A percentile compares a stretch with the other conserved stretches of the same genome.
These are phyloP conservation scores for Myiozetetes cayanensis DNA, from an alignment of 2,113 vertebrate genomes.

Conservation along the genomic window DNA sequence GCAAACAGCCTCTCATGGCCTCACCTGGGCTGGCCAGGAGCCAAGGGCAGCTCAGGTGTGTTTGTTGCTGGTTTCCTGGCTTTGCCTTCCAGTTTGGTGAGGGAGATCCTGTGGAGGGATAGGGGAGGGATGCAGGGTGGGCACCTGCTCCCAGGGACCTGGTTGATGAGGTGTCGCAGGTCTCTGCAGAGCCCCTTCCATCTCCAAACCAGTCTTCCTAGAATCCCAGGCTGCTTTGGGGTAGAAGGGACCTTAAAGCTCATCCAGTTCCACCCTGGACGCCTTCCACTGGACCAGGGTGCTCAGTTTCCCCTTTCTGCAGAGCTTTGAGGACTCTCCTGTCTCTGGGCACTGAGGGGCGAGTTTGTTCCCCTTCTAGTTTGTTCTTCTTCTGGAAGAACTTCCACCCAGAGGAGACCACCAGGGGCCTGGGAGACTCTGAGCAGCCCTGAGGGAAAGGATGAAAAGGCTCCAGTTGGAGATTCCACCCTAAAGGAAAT, in stretches of 20 bases:
- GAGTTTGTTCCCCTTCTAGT: background rate
- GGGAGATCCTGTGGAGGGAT: background rate
- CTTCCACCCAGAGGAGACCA: background rate
- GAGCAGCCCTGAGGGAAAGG: background rate
- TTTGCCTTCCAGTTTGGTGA: background rate
- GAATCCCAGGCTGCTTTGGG: background rate
- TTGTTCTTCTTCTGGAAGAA: background rate
- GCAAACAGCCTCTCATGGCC: background rate
- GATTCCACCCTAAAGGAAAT: background rate
- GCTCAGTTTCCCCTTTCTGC: background rate
- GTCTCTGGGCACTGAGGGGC: background rate
- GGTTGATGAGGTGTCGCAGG: accelerated
- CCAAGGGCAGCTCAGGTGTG: background rate
- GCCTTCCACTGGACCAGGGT: background rate
- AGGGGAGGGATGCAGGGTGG: background rate
- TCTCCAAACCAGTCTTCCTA: background rate
- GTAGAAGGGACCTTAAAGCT: background rate
- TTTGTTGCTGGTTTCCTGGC: background rate
- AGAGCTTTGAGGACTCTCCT: background rate
- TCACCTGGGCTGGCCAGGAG: background rate
- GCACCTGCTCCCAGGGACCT: background rate
- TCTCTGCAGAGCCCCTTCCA: background rate
- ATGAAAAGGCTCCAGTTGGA: background rate
- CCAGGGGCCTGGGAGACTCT: accelerated
- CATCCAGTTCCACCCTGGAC: background rate